phyloP scores from a whole-genome alignment of 1,140 invertebrate genomes.

The Capitella teleta region DNA sequence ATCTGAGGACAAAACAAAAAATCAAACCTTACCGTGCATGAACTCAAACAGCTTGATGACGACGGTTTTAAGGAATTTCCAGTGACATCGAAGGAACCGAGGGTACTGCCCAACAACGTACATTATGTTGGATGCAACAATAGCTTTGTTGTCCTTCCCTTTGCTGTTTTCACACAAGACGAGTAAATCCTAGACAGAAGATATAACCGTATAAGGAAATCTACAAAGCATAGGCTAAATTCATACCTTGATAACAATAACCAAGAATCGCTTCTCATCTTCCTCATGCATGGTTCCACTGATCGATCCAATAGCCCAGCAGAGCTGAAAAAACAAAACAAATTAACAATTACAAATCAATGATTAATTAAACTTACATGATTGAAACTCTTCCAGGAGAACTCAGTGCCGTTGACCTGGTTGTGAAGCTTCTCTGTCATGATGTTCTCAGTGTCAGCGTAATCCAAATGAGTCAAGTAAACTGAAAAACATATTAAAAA shows the following conservation, averaged over 20 bases:
- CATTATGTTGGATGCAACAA: constrained; percentile 99
- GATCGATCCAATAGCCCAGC: constrained; percentile 99
- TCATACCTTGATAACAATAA: constrained; percentile 85
- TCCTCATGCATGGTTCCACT: constrained; percentile 98
- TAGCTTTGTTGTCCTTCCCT: constrained; percentile 99
- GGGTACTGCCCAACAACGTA: constrained; percentile 99
- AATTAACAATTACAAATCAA: background rate
- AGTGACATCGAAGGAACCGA: constrained; percentile 94
- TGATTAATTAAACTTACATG: constrained; percentile 51
- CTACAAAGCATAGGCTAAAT: background rate
- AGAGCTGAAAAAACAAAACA: constrained; percentile 51
- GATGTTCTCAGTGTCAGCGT: constrained; percentile 90
- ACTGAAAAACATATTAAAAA: constrained; percentile 46
- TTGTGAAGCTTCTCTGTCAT: constrained; percentile 99
- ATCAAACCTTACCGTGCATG: constrained; percentile 99
- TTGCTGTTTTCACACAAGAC: constrained; percentile 98
- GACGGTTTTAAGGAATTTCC: constrained; percentile 99
- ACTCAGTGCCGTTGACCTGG: constrained; percentile 97
- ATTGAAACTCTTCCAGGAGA: constrained; percentile 99
- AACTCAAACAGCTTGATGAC: constrained; percentile 99
- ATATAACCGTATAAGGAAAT: background rate
- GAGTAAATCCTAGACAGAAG: constrained; percentile 61
- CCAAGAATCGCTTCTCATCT: constrained; percentile 97
- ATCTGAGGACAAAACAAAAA: too few relatives aligned
- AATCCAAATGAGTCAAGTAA: constrained; percentile 97